Conservation (phyloP, 30 jellyfish, hydroid and myxozoan species). For the Cassiopea andromeda region DNA sequence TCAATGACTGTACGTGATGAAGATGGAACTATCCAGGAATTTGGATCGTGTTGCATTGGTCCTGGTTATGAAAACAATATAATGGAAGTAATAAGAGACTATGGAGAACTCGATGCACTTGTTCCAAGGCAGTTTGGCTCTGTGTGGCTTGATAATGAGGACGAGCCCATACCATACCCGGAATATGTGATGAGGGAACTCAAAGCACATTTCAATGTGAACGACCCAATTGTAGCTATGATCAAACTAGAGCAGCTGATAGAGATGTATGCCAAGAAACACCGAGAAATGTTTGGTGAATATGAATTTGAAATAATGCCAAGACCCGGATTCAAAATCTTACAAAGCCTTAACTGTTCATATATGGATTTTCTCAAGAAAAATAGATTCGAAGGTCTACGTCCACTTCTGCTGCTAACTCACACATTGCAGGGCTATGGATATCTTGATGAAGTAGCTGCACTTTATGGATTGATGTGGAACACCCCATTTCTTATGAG, state of each 20-base stretch:
- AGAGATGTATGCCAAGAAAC: slow-evolving; percentile 26
- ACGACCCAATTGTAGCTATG: slow-evolving; percentile 6
- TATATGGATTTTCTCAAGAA: slow-evolving; percentile 52
- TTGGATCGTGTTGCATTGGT: slow-evolving; percentile 85
- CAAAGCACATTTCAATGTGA: slow-evolving; percentile 37
- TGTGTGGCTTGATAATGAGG: slow-evolving; percentile 76
- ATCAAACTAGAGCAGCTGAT: slow-evolving; percentile 23
- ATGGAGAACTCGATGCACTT: slow-evolving; percentile 52
- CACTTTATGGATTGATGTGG: slow-evolving; percentile 78
- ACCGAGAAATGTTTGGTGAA: slow-evolving; percentile 45
- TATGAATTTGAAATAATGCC: slow-evolving; percentile 80
- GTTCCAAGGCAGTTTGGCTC: slow-evolving; percentile 59
- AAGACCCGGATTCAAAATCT: slow-evolving; percentile 47
- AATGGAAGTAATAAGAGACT: slow-evolving; percentile 45
- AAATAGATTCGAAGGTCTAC: slow-evolving; percentile 48
- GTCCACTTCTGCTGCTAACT: slow-evolving; percentile 58
- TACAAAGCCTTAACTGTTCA: slow-evolving; percentile 40
- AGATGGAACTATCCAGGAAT: slow-evolving; percentile 73
- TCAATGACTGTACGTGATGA: slow-evolving; percentile 51
- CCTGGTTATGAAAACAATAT: slow-evolving; percentile 85
- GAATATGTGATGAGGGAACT: slow-evolving; percentile 47
- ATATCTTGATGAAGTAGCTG: slow-evolving; percentile 62
- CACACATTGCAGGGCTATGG: slow-evolving; percentile 84
- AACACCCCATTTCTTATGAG: slow-evolving; percentile 71
- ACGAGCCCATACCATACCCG: slow-evolving; percentile 46